A percentile compares a stretch with the other conserved stretches of the same genome.
Conservation (phyloP, 2,113 vertebrate species). For the Eptatretus burgeri region DNA sequence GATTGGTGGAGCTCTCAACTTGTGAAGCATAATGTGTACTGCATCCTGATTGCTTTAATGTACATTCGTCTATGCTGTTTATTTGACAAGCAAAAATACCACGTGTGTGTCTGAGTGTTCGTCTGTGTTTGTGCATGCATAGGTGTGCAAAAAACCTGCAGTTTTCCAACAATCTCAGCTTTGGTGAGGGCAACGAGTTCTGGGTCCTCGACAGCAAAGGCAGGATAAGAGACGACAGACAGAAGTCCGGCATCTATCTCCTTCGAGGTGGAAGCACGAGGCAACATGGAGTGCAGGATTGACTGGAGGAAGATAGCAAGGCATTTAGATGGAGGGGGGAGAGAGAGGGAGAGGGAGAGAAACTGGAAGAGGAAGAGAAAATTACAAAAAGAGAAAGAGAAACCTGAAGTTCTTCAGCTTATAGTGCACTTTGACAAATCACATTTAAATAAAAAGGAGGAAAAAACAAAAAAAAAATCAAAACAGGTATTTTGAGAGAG, state of each 20-base stretch:
- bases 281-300: slow-evolving; percentile 89
- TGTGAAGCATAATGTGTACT: no score
- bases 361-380: no score
- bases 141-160: slow-evolving; percentile 33
- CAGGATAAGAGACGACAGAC: slow-evolving; percentile 78
- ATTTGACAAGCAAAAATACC: no score
- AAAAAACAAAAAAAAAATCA: slow-evolving; percentile 9
- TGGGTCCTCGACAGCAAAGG: slow-evolving; percentile 76
- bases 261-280: slow-evolving; percentile 77
- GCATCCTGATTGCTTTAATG: no score
- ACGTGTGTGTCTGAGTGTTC: not conserved
- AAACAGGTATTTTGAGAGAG: not conserved
- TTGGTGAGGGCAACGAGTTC: slow-evolving; percentile 69
- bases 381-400: slow-evolving; percentile 8
- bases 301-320: slow-evolving; percentile 22
- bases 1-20: no score
- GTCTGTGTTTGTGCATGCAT: not conserved
- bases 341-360: no score
- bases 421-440: no score
- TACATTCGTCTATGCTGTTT: no score
- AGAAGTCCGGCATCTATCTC: slow-evolving; percentile 88
- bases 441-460: slow-evolving; percentile 7
- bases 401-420: no score
- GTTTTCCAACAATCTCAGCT: slow-evolving; percentile 66
- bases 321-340: no score